Evolutionary conservation across 2,797 vertebrate species (phyloP), one percentile per base, ranked within the genome.

Genomic region (Myioborus miniatus): DNA sequence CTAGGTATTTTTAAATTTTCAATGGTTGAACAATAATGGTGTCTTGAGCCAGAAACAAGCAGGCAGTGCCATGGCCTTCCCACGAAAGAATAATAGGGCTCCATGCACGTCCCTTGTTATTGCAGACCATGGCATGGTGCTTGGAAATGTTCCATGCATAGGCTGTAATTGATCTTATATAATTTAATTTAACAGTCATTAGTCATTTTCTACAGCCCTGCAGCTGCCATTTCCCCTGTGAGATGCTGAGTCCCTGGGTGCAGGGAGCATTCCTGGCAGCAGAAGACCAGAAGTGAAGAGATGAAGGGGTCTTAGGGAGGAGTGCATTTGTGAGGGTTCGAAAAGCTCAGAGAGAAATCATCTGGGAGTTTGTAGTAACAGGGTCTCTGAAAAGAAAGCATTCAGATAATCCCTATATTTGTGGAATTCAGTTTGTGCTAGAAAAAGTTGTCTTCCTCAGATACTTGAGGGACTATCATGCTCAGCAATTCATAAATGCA

Each of bases 181-280:
- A 82, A 91, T 89, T 94, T 84, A 91, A 95, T 95, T 95, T 90
- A 95, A 86, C 65, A 93, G 82, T 71, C 86, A 90, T 68, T 80
- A 96, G 58, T 71, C 37, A 90, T 86, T 88, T 81, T 53, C 80
- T 63, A 70, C 0, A 0, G 69, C 64, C 58, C 60, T 67, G 64
- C 56, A 80, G 49, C 56, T 89, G 65, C 68, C 4, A 23, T 36
- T 36, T 88, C 17, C 24, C n/a, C 43, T 0, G 0, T 43, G 59
- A 70, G 74, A 49, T 79, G 58, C 37, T 2, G 15, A 34, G 36
- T 55, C 24, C 27, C 36, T 1, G 10, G 49, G 60, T 78, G 52
- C 60, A 55, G 22, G 37, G 34, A 89, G 55, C 29, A 82, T 37
- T 43, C 52, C 55, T 0, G 0, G 72, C 56, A 89, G 81, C 22